phyloP scores from a whole-genome alignment of 2,888 invertebrate genomes.

The Scaptomyza caliginosa region DNA sequence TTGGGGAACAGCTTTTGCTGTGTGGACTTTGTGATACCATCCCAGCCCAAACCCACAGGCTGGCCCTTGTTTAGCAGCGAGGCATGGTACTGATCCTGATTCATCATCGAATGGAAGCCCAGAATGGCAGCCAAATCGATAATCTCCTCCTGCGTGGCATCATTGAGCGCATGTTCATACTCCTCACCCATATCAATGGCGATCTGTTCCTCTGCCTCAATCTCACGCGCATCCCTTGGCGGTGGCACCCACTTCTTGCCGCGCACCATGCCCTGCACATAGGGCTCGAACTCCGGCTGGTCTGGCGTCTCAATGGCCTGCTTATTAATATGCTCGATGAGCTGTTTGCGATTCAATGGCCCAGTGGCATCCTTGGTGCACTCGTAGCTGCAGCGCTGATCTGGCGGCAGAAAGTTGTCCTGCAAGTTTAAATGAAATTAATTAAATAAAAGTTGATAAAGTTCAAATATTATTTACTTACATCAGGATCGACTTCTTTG shows the following conservation, averaged over 20 bases:
- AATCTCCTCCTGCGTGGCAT: conserved; percentile 97
- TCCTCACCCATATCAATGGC: conserved; percentile 97
- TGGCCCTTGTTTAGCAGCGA: conserved; percentile 96
- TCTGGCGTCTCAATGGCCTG: conserved; percentile 99
- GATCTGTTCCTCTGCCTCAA: conserved; percentile 95
- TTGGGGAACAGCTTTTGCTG: conserved; percentile 95
- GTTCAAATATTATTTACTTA: conserved; percentile 86
- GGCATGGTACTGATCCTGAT: conserved; percentile 99
- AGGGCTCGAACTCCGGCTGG: conserved; percentile 97
- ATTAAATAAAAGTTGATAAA: background rate
- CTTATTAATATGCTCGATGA: conserved; percentile 98
- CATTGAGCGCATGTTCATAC: conserved; percentile 94
- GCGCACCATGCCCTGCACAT: conserved; percentile 93
- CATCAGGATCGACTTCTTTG: conserved; percentile 99
- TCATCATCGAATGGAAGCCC: conserved; percentile 99
- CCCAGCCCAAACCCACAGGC: conserved; percentile 95
- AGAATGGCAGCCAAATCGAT: conserved; percentile 99
- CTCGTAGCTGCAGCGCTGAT: conserved; percentile 97
- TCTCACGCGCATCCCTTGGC: conserved; percentile 88
- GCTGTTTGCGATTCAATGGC: conserved; percentile 96
- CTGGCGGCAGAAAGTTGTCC: conserved; percentile 98
- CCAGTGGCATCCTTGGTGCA: conserved; percentile 98
- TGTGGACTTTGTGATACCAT: conserved; percentile 97
- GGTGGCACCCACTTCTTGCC: conserved; percentile 97
- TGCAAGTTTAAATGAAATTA: conserved; percentile 79